phyloP scores from a whole-genome alignment of 23 tunicate species.

The Trididemnum clinides region DNA sequence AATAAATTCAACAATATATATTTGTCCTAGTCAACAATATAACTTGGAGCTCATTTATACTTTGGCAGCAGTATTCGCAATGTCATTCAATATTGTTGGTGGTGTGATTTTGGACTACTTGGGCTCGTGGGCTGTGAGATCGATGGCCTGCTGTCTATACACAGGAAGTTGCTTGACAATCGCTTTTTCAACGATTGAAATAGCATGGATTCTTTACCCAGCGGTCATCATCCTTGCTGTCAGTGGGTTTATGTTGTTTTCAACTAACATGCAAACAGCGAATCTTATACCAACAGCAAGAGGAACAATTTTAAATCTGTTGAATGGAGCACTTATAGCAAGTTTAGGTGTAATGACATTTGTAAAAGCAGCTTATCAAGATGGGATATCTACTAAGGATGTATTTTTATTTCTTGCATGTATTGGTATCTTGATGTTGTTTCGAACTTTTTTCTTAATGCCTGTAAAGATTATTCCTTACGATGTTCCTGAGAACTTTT shows the following conservation, averaged over 20 bases:
- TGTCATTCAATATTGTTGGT: not conserved
- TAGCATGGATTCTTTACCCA: slow-evolving; percentile 47
- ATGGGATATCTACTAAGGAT: not conserved
- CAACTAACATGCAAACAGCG: slow-evolving; percentile 39
- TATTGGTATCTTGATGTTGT: not conserved
- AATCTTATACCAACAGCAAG: slow-evolving; percentile 25
- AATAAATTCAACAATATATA: not conserved
- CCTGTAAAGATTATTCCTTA: slow-evolving; percentile 31
- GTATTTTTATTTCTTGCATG: not conserved
- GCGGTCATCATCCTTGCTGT: slow-evolving; percentile 28
- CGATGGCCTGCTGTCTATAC: not conserved
- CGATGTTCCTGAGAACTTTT: not conserved
- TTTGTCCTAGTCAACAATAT: not conserved
- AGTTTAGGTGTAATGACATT: slow-evolving; percentile 12
- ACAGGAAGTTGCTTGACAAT: slow-evolving; percentile 22
- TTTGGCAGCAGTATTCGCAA: not conserved
- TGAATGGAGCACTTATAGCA: slow-evolving; percentile 41
- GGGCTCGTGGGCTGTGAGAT: not conserved
- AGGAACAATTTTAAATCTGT: slow-evolving; percentile 28
- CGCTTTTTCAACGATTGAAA: slow-evolving; percentile 18
- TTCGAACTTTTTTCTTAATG: slow-evolving; percentile 35
- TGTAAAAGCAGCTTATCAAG: slow-evolving; percentile 5
- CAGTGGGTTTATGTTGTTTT: slow-evolving; percentile 17
- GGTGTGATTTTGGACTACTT: not conserved
- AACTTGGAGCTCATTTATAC: not conserved